These are phyloP conservation scores for Aricia agestis DNA, from an alignment of 1,140 invertebrate genomes.

Conservation along the genomic window DNA sequence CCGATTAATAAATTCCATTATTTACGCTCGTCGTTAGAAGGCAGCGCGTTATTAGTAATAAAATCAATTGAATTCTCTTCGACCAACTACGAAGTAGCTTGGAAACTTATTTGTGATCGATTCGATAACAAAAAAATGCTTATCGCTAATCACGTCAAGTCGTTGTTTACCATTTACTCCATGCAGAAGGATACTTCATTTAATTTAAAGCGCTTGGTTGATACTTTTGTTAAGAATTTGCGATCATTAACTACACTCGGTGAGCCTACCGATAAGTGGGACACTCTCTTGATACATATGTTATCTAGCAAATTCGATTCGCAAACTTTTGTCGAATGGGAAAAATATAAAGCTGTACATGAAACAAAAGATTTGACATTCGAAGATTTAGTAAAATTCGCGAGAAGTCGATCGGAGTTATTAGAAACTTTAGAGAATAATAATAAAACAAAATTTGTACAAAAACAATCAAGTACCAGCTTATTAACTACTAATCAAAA, in stretches of 20 bases:
- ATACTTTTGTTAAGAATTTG: too few relatives aligned
- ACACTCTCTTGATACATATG: too few relatives aligned
- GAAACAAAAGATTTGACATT: too few relatives aligned
- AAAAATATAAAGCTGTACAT: too few relatives aligned
- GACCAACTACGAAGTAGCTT: constrained; percentile 24
- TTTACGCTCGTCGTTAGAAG: constrained; percentile 16
- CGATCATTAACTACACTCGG: too few relatives aligned
- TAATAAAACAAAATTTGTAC: too few relatives aligned
- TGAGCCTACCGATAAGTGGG: too few relatives aligned
- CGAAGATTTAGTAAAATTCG: not conserved
- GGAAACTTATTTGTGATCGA: constrained; percentile 26
- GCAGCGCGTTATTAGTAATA: constrained; percentile 21
- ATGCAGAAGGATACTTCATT: constrained; percentile 25
- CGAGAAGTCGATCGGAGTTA: constrained; percentile 20
- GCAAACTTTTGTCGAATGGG: too few relatives aligned
- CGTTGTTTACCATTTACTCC: constrained; percentile 28
- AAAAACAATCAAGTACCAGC: too few relatives aligned
- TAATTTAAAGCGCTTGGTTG: constrained; percentile 6
- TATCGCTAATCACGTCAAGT: constrained; percentile 28
- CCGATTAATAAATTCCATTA: constrained; percentile 9
- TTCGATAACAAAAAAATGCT: constrained; percentile 30
- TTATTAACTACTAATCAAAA: too few relatives aligned
- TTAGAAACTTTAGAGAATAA: constrained; percentile 20
- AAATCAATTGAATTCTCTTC: constrained; percentile 26
- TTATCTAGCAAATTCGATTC: too few relatives aligned